Evolutionary conservation across 2,888 invertebrate species (phyloP), one percentile per base, ranked within the genome.

Genomic region (Megastigmus dorsalis): DNA sequence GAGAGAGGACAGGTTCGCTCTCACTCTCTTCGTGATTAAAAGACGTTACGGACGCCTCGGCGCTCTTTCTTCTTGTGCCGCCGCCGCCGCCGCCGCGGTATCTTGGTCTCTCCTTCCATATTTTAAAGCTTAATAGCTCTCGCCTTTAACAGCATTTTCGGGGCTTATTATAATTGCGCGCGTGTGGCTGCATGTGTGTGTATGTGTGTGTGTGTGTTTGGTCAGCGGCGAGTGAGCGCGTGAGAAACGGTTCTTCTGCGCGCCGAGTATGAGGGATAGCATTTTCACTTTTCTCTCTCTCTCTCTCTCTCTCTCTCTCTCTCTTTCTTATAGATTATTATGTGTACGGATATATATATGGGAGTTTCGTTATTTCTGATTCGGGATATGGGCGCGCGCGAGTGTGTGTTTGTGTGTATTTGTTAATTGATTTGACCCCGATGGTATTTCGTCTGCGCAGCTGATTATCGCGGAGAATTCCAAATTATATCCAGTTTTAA

Each of bases 11-110:
- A 5, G 20, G n/a, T 20, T 6, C 28, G 13, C 13, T n/a, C 18
- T 52, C 82, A n/a, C n/a, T 83, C 83, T 80, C 84, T 83, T 84
- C 86, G 86, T 86, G 87, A 87, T 86, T 85, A 84, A 86, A 84
- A 84, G 84, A 84, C 85, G 84, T 87, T 86, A 85, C 84, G 81
- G 81, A 84, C 83, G 84, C 84, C 84, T 83, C 77, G 82, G 78
- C 82, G 80, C 84, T 83, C 82, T 83, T 23, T 45, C 26, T 45
- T 48, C 81, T 83, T 43, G 28, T 55, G 7, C 9, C 50, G 48
- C 18, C 66, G 84, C 78, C 82, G 82, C 82, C 82, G 75, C 76
- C 81, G n/a, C n/a, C n/a, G n/a, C n/a, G n/a, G n/a, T n/a, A n/a
- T n/a, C n/a, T n/a, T n/a, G n/a, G 76, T 81, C 80, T 78, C 72